Evolutionary conservation across 1,140 invertebrate species (phyloP), one percentile per base, ranked within the genome.

Genomic region (Solen grandis): DNA sequence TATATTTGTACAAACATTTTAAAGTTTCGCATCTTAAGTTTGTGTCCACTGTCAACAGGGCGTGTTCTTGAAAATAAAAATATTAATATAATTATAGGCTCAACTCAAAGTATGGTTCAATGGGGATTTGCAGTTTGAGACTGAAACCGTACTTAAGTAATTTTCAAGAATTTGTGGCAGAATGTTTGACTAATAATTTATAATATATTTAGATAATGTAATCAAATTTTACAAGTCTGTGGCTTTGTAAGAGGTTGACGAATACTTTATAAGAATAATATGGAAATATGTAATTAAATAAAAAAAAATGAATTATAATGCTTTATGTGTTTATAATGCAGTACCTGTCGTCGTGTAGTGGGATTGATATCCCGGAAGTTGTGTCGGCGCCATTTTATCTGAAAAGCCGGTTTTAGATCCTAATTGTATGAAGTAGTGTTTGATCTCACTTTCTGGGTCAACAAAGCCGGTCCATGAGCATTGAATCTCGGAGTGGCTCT

Each of bases 391-490:
- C 5, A 82, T 66, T 27, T 83, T 65, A 62, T 84, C 82, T 50
- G 50, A 36, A 31, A 65, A 31, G 38, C 84, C 84, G 52, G 76
- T 8, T n/a, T 46, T 27, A 5, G 81, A 69, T 50, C 86, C 86
- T 36, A 87, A 65, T 2, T 50, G 54, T 19, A 87, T 69, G 8
- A 65, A 29, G 38, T 79, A 87, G 27, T 68, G 59, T 1, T 46
- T 36, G 25, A 87, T 83, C 13, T 72, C 66, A 57, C 80, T 83
- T 55, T 87, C 73, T 1, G 36, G 50, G 59, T 86, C 86, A 35
- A 57, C 22, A 35, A 87, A 87, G 10, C 83, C 84, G 14, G 35
- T 31, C 86, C 86, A 87, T 3, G 27, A 35, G 79, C 86, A 87
- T 52, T 52, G 41, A 62, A 84, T 41, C 3, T 22, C n/a, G 16